A percentile compares a stretch with the other conserved stretches of the same genome.
phyloP scores from a whole-genome alignment of 2,888 invertebrate genomes.

The Resseliella maxima region DNA sequence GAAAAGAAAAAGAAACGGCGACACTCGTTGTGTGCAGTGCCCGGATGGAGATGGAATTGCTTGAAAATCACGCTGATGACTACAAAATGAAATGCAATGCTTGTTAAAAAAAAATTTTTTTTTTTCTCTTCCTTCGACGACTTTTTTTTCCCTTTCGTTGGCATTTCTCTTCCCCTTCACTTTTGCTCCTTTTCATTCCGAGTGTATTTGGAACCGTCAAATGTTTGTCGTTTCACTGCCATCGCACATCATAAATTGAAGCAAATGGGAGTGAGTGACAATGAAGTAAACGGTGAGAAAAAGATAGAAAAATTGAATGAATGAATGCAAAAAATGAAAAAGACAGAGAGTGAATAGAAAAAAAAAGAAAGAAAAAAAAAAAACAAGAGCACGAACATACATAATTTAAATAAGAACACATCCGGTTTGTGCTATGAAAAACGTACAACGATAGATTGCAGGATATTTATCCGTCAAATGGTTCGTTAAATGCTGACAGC shows the following conservation, averaged over 20 bases:
- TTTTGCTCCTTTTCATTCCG: neutral
- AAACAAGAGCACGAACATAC: neutral
- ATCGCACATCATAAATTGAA: constrained; percentile 34
- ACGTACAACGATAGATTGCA: constrained; percentile 18
- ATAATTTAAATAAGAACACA: constrained; percentile 38
- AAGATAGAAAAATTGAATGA: neutral
- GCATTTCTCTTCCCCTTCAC: neutral
- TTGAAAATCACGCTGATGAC: constrained; percentile 27
- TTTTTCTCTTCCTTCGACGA: neutral
- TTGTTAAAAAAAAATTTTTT: constrained; percentile 31
- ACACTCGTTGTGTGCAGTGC: constrained; percentile 29
- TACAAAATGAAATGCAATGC: constrained; percentile 31
- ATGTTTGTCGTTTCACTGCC: neutral
- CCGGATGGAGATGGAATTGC: neutral
- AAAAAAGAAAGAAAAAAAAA: neutral
- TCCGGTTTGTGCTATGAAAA: constrained; percentile 33
- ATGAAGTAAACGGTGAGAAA: neutral
- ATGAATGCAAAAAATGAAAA: too few relatives aligned
- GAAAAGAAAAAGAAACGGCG: neutral
- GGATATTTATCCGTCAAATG: constrained; percentile 55
- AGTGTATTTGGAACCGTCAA: constrained; percentile 4
- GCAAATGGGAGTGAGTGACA: neutral
- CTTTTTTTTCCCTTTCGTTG: neutral
- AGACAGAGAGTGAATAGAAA: too few relatives aligned
- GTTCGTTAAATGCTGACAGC: constrained; percentile 52